Conservation (phyloP, 2,797 vertebrate species). For the Zonotrichia albicollis region DNA sequence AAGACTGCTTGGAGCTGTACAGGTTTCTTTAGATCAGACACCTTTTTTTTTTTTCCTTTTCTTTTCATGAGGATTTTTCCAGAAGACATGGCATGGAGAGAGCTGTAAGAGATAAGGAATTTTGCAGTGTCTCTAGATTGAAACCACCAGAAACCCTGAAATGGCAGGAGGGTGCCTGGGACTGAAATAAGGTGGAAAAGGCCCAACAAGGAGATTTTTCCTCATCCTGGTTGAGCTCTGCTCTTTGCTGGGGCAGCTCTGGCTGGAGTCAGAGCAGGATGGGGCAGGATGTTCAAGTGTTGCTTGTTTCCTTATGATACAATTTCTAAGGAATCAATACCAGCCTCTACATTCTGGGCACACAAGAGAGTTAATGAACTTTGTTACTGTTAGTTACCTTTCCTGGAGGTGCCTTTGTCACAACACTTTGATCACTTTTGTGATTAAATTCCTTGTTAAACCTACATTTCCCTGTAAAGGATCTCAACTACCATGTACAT, state of each 20-base stretch:
- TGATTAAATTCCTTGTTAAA: neutral
- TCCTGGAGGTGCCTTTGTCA: neutral
- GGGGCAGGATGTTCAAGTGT: neutral
- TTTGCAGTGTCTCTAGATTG: accelerated
- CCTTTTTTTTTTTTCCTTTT: neutral
- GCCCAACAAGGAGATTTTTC: neutral
- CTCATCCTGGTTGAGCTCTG: neutral
- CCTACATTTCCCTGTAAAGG: neutral
- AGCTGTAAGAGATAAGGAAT: neutral
- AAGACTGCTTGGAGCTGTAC: neutral
- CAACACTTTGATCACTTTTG: neutral
- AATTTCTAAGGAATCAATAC: neutral
- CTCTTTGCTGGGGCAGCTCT: neutral
- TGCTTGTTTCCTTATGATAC: neutral
- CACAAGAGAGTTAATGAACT: neutral
- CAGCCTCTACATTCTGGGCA: neutral
- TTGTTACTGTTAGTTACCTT: neutral
- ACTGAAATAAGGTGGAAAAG: neutral
- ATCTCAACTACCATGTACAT: neutral
- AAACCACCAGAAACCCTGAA: neutral
- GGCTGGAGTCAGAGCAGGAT: neutral
- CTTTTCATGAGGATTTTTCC: neutral
- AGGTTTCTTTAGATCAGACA: neutral
- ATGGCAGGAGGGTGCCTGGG: neutral
- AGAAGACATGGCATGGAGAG: neutral